phyloP scores from a whole-genome alignment of 1,140 invertebrate species.

The Drosophila lini region DNA sequence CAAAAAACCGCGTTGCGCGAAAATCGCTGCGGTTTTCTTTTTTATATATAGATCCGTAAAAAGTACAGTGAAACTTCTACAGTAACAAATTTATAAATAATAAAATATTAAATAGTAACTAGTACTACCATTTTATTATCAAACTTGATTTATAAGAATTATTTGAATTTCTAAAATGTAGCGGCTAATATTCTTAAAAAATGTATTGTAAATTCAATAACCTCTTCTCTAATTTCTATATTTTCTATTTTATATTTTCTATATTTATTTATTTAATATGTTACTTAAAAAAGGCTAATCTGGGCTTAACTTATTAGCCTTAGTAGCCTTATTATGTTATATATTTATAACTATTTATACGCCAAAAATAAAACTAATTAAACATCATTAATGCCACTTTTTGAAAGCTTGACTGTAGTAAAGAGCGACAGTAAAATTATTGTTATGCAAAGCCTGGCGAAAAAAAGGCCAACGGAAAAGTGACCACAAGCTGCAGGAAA shows the following conservation, averaged over 20 bases:
- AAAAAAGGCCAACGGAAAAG: constrained; percentile 47
- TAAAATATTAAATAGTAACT: too few relatives aligned
- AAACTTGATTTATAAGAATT: too few relatives aligned
- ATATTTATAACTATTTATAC: background rate
- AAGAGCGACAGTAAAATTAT: constrained; percentile 54
- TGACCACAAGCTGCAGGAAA: constrained; percentile 27
- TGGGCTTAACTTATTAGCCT: too few relatives aligned
- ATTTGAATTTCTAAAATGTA: background rate
- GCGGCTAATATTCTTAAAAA: background rate
- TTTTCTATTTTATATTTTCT: background rate
- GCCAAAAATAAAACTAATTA: background rate
- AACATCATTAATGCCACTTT: background rate
- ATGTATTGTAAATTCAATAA: background rate
- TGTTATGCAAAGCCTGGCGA: constrained; percentile 68
- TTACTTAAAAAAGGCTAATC: background rate
- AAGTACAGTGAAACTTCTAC: background rate
- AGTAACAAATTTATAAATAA: background rate
- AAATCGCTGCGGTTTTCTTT: constrained; percentile 67
- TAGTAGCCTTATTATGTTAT: background rate
- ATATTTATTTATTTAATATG: background rate
- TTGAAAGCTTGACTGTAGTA: constrained; percentile 9
- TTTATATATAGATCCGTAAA: constrained; percentile 20
- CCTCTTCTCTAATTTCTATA: background rate
- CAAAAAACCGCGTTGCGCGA: constrained; percentile 72
- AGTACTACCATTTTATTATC: too few relatives aligned